These are phyloP conservation scores for Acanthosoma haemorrhoidale DNA, from an alignment of 2,888 invertebrate genomes.

Conservation along the genomic window DNA sequence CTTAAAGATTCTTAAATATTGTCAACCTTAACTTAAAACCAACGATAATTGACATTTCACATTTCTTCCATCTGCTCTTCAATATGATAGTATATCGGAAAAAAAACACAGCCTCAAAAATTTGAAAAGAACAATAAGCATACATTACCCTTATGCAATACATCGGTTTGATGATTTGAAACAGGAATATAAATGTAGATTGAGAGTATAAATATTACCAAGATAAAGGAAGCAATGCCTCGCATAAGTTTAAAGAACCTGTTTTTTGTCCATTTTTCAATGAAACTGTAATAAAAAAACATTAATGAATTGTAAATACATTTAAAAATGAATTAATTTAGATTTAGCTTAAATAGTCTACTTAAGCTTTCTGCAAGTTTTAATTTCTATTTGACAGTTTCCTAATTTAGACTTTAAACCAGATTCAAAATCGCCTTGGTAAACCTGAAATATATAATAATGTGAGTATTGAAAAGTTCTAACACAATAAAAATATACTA, in stretches of 20 bases:
- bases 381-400: neutral
- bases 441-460: conserved; percentile 14
- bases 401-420: neutral
- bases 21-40: no score
- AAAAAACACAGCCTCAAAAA: conserved; percentile 4
- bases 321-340: neutral
- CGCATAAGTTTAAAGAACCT: neutral
- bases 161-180: conserved; percentile 2
- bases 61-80: no score
- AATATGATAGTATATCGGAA: neutral
- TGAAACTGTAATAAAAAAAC: neutral
- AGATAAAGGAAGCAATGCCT: conserved; percentile 3
- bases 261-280: conserved; percentile 3
- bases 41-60: no score
- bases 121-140: neutral
- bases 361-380: neutral
- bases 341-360: neutral
- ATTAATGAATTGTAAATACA: neutral
- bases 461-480: no score
- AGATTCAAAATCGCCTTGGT: conserved; percentile 21
- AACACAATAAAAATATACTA: neutral
- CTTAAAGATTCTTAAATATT: no score
- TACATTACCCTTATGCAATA: conserved; percentile 1
- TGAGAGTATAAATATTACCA: neutral
- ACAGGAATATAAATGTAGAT: neutral